phyloP scores from a whole-genome alignment of 1,140 invertebrate genomes.

The Mactra quadrangularis region DNA sequence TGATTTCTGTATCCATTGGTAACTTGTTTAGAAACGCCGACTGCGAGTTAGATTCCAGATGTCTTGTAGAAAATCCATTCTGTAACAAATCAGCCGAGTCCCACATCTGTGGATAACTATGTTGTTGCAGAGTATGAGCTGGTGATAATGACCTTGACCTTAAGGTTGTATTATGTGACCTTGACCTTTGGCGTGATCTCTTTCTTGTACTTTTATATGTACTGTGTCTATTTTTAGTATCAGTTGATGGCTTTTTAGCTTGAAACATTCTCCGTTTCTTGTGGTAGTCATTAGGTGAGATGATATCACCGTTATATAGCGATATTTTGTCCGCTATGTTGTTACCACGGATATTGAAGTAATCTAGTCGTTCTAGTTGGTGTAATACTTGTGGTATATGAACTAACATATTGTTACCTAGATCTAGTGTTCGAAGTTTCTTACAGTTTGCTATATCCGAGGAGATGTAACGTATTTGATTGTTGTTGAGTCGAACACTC shows the following conservation, averaged over 20 bases:
- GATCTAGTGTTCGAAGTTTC: constrained; percentile 75
- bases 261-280: constrained; percentile 48
- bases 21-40: constrained; percentile 51
- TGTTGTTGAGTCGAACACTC: constrained; percentile 73
- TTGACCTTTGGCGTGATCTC: constrained; percentile 37
- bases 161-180: constrained; percentile 24
- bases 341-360: constrained; percentile 77
- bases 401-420: constrained; percentile 77
- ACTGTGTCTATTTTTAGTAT: neutral
- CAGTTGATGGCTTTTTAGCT: constrained; percentile 9
- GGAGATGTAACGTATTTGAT: constrained; percentile 74
- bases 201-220: neutral
- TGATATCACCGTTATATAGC: constrained; percentile 51
- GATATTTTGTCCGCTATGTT: constrained; percentile 57
- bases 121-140: constrained; percentile 26
- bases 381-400: constrained; percentile 75
- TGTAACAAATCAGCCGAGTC: constrained; percentile 62
- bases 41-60: constrained; percentile 61
- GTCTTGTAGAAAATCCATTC: constrained; percentile 66
- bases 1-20: neutral
- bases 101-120: constrained; percentile 52
- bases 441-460: constrained; percentile 77
- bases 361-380: constrained; percentile 73
- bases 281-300: constrained; percentile 6
- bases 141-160: constrained; percentile 2